Evolutionary conservation across 1,140 invertebrate species (phyloP).

Genomic region (Coenobita brevimanus): DNA sequence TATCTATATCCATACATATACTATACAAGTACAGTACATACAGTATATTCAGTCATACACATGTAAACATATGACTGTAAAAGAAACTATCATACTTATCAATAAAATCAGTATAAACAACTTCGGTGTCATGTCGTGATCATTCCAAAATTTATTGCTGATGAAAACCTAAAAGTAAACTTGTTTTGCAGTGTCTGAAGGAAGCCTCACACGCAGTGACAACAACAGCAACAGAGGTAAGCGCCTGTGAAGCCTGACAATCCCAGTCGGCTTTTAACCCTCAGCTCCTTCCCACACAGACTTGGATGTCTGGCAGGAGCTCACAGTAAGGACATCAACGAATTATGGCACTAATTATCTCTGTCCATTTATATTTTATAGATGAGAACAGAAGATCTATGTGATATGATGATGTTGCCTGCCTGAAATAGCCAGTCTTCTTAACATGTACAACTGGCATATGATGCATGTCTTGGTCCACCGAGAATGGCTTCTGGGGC

Average conservation of each 20-base stretch:
- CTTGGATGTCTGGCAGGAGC: neutral
- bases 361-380: neutral
- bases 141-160: too few relatives aligned
- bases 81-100: too few relatives aligned
- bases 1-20: too few relatives aligned
- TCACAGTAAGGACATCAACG: neutral
- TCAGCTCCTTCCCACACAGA: neutral
- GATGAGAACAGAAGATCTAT: neutral
- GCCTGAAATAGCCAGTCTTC: conserved; percentile 41
- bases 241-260: conserved; percentile 31
- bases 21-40: too few relatives aligned
- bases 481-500: conserved; percentile 52
- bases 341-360: neutral
- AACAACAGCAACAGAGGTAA: conserved; percentile 9
- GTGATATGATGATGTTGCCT: conserved; percentile 18
- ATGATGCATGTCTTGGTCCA: conserved; percentile 57
- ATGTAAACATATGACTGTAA: too few relatives aligned
- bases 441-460: conserved; percentile 33
- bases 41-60: too few relatives aligned
- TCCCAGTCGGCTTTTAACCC: conserved; percentile 15
- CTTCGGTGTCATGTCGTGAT: too few relatives aligned
- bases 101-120: too few relatives aligned
- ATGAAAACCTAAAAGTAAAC: neutral
- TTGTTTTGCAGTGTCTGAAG: neutral
- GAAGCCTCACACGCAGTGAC: conserved; percentile 28